phyloP scores from a whole-genome alignment of 2,888 invertebrate species.

The Thymelicus acteon region DNA sequence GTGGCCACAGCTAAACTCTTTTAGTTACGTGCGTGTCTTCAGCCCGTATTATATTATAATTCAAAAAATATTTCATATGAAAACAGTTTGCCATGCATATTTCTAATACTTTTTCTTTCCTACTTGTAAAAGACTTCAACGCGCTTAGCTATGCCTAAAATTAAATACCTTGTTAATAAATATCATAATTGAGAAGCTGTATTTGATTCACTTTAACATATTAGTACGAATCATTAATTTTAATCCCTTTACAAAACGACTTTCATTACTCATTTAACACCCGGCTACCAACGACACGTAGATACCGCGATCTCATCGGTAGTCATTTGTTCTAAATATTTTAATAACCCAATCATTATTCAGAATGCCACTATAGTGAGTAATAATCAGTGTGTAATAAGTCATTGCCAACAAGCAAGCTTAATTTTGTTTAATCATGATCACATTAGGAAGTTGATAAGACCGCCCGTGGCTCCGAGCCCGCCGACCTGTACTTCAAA shows the following conservation, averaged over 20 bases:
- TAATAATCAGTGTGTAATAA: constrained; percentile 16
- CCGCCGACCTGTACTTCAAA: constrained; percentile 27
- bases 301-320: neutral
- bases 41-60: too few species aligned
- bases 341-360: constrained; percentile 3
- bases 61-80: too few species aligned
- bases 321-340: neutral
- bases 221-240: neutral
- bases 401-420: constrained; percentile 27
- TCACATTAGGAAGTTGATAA: constrained; percentile 28
- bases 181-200: neutral
- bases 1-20: too few species aligned
- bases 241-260: neutral
- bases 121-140: constrained; percentile 44
- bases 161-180: neutral
- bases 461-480: constrained; percentile 21
- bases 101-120: too few species aligned
- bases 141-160: constrained; percentile 10
- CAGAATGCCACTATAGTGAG: constrained; percentile 4
- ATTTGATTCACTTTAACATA: neutral
- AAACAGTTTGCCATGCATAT: too few species aligned
- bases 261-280: constrained; percentile 3
- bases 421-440: constrained; percentile 33
- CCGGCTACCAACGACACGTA: neutral
- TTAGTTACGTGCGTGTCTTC: too few species aligned